These are phyloP conservation scores for Epinotia bilunana DNA, from an alignment of 2,888 invertebrate genomes.

Conservation along the genomic window DNA sequence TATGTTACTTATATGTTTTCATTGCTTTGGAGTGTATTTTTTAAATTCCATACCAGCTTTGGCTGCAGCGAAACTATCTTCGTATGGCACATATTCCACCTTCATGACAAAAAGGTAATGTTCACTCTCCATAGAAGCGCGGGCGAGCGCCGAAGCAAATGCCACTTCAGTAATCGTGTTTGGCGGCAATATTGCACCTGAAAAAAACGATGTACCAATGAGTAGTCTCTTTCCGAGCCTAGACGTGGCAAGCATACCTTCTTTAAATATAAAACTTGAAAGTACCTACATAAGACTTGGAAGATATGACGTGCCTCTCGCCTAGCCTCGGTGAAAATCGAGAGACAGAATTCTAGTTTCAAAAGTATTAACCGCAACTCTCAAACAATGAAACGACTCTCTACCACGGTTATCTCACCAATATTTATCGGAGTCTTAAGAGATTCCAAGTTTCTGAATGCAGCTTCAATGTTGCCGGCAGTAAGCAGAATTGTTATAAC, in stretches of 20 bases:
- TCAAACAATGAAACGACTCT: conserved; percentile 25
- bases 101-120: conserved; percentile 70
- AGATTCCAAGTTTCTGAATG: conserved; percentile 70
- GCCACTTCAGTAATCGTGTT: conserved; percentile 75
- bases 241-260: neutral
- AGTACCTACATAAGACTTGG: neutral
- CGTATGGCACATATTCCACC: conserved; percentile 64
- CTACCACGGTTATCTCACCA: conserved; percentile 60
- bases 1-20: too few species aligned
- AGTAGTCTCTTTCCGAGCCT: neutral
- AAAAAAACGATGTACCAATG: conserved; percentile 14
- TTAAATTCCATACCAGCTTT: conserved; percentile 66
- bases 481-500: conserved; percentile 57
- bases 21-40: neutral
- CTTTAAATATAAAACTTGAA: neutral
- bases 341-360: conserved; percentile 2
- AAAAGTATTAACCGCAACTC: conserved; percentile 7
- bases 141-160: conserved; percentile 69
- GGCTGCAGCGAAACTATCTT: conserved; percentile 75
- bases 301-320: neutral
- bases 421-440: conserved; percentile 68
- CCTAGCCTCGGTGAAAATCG: neutral
- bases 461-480: conserved; percentile 58
- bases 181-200: conserved; percentile 76
- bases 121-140: conserved; percentile 77